Conservation (phyloP, 2,888 invertebrate species). For the Vesta saturnalis region DNA sequence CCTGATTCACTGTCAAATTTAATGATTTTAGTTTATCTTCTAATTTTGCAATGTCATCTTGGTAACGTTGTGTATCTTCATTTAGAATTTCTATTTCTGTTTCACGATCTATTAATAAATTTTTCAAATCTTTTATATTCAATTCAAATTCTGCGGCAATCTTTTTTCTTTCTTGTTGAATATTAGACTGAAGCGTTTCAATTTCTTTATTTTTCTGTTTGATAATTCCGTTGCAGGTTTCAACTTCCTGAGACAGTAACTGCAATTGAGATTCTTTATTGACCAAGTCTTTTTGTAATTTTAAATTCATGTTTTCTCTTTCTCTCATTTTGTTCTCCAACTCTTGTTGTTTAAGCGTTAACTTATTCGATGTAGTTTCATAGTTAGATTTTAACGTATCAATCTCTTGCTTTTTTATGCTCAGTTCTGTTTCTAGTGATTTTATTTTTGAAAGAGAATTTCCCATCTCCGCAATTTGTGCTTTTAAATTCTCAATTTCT, state of each 20-base stretch:
- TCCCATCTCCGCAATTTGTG: constrained; percentile 56
- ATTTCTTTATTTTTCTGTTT: constrained; percentile 52
- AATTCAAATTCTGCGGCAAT: constrained; percentile 62
- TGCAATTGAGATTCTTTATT: constrained; percentile 48
- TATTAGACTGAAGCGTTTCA: constrained; percentile 47
- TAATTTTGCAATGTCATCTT: constrained; percentile 64
- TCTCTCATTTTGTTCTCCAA: constrained; percentile 34
- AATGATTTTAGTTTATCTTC: constrained; percentile 29
- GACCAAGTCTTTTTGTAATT: constrained; percentile 52
- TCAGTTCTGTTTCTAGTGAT: constrained; percentile 58
- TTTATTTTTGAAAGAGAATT: constrained; percentile 46
- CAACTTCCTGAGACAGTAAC: constrained; percentile 35
- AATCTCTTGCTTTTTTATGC: constrained; percentile 54
- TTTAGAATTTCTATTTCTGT: constrained; percentile 67
- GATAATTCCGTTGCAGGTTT: constrained; percentile 28
- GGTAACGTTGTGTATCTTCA: constrained; percentile 65
- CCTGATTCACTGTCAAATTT: constrained; percentile 13
- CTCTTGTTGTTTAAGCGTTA: constrained; percentile 55
- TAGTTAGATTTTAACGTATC: constrained; percentile 64
- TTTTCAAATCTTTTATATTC: constrained; percentile 56
- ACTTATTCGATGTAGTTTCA: constrained; percentile 50
- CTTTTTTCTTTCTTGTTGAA: constrained; percentile 33
- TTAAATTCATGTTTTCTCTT: constrained; percentile 48
- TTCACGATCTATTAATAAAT: constrained; percentile 60
- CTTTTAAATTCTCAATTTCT: constrained; percentile 62